A percentile compares a stretch with the other conserved stretches of the same genome.
Conservation (phyloP, 2,888 invertebrate genomes). For the Drosophila longiperda region DNA sequence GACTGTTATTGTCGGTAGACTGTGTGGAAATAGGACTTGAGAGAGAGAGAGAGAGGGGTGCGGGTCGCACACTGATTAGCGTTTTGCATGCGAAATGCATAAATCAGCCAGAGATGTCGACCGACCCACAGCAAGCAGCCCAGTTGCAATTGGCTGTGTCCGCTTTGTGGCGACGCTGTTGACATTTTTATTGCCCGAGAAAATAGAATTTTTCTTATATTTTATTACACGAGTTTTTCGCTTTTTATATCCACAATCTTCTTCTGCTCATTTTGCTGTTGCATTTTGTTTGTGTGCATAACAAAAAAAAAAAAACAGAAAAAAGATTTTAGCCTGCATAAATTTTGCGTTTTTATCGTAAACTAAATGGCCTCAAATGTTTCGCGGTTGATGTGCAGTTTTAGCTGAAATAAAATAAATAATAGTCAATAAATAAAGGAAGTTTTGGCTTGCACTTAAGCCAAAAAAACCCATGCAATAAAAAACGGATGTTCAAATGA, state of each 20-base stretch:
- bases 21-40: too few relatives aligned
- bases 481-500: slow-evolving; percentile 26
- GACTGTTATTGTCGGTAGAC: not conserved
- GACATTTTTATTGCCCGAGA: slow-evolving; percentile 79
- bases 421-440: slow-evolving; percentile 69
- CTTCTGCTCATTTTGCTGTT: slow-evolving; percentile 1
- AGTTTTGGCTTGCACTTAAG: slow-evolving; percentile 29
- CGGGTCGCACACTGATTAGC: slow-evolving; percentile 69
- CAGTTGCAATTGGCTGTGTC: slow-evolving; percentile 57
- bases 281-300: slow-evolving; percentile 10
- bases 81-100: slow-evolving; percentile 78
- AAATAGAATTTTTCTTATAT: slow-evolving; percentile 71
- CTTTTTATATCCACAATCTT: not conserved
- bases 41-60: not conserved
- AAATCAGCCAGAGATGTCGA: slow-evolving; percentile 60
- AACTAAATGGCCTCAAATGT: slow-evolving; percentile 74
- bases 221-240: slow-evolving; percentile 36
- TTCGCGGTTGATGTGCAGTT: slow-evolving; percentile 53
- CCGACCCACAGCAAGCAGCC: slow-evolving; percentile 36
- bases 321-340: slow-evolving; percentile 38
- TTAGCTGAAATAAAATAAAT: slow-evolving; percentile 72
- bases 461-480: slow-evolving; percentile 26
- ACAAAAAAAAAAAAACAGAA: not conserved
- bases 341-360: slow-evolving; percentile 66
- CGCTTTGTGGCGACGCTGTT: slow-evolving; percentile 61